Percentiles rank a stretch among this genome's conserved stretches.
These are phyloP conservation scores for Oncorhynchus kisutch DNA, from an alignment of 2,113 vertebrate species.

Conservation along the genomic window DNA sequence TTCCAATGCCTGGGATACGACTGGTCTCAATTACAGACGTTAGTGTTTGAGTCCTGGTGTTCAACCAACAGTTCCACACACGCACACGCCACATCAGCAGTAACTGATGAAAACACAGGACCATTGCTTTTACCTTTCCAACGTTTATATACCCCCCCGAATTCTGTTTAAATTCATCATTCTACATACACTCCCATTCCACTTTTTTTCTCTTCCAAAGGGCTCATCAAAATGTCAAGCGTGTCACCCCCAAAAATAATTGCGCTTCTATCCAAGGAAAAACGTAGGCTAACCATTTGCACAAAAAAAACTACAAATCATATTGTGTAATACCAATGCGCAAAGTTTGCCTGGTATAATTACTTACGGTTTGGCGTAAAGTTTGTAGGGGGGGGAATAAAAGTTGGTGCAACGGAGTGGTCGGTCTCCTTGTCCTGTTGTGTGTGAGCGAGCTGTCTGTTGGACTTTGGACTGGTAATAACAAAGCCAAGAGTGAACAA, in stretches of 20 bases:
- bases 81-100: constrained; percentile 41
- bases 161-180: too few relatives aligned
- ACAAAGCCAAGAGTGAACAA: not conserved
- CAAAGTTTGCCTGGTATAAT: not conserved
- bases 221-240: too few relatives aligned
- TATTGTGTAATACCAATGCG: not conserved
- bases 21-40: not conserved
- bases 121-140: not conserved
- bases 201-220: too few relatives aligned
- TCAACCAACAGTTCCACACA: not conserved
- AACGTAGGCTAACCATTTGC: too few relatives aligned
- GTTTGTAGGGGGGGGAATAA: not conserved
- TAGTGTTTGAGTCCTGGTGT: not conserved
- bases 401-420: not conserved
- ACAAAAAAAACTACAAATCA: too few relatives aligned
- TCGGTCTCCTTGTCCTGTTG: not conserved
- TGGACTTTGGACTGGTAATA: not conserved
- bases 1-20: not conserved
- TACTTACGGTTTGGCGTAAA: constrained; percentile 24
- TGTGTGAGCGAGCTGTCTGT: not conserved
- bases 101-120: not conserved
- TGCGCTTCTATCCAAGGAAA: too few relatives aligned
- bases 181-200: too few relatives aligned
- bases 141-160: not conserved
- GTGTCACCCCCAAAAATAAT: too few relatives aligned